These are phyloP conservation scores for Fistularia commersonii DNA, from an alignment of 2,797 vertebrate genomes.

Conservation along the genomic window DNA sequence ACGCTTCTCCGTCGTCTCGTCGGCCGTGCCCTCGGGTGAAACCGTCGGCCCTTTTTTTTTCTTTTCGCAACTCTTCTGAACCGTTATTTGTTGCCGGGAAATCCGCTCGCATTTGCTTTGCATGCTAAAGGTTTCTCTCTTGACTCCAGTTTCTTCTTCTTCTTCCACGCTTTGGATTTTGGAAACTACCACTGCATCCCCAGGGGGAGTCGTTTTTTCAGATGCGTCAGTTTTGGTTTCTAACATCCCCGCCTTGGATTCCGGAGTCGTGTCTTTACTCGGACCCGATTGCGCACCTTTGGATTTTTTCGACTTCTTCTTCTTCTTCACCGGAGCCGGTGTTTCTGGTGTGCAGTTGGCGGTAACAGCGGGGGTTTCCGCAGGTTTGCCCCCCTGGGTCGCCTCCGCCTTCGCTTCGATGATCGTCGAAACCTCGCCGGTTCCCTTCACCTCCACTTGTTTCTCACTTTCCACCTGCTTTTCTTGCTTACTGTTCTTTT, in stretches of 20 bases:
- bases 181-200: conserved; percentile 32
- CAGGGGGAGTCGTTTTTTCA: conserved; percentile 37
- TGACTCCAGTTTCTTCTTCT: conserved; percentile 48
- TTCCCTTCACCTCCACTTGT: conserved; percentile 35
- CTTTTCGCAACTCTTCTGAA: conserved; percentile 60
- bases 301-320: conserved; percentile 76
- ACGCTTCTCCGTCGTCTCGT: conserved; percentile 67
- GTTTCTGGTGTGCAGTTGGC: conserved; percentile 46
- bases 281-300: conserved; percentile 54
- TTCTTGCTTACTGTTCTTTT: conserved; percentile 70
- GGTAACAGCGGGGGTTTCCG: conserved; percentile 13
- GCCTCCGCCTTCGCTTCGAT: conserved; percentile 41
- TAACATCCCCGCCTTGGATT: conserved; percentile 43
- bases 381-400: conserved; percentile 52
- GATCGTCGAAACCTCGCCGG: conserved; percentile 40
- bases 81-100: conserved; percentile 48
- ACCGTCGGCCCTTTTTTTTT: conserved; percentile 57
- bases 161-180: conserved; percentile 32
- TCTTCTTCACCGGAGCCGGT: conserved; percentile 59
- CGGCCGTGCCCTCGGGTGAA: conserved; percentile 50
- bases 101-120: conserved; percentile 54
- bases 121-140: conserved; percentile 45
- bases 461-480: conserved; percentile 49
- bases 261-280: conserved; percentile 50
- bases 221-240: conserved; percentile 41